These are phyloP conservation scores for Montipora foliosa DNA, from an alignment of 64 coral and sea anemone species.

Conservation along the genomic window DNA sequence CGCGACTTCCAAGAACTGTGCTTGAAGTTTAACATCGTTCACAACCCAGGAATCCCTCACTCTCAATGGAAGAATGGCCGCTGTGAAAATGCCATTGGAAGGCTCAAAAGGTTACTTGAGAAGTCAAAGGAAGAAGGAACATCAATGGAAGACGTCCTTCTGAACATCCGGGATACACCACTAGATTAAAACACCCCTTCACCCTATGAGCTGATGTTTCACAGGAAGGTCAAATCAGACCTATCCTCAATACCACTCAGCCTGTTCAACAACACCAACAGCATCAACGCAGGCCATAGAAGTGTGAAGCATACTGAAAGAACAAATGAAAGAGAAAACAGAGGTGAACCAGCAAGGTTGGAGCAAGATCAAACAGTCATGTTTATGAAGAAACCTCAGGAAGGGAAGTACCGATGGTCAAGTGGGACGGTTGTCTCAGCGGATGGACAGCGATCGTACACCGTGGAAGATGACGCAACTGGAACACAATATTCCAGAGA, in stretches of 20 bases:
- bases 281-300: conserved; percentile 85
- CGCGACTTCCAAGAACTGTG: conserved; percentile 82
- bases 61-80: conserved; percentile 72
- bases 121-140: too few species aligned
- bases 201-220: not conserved
- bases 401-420: conserved; percentile 13
- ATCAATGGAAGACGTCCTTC: conserved; percentile 31
- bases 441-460: too few species aligned
- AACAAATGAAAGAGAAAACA: conserved; percentile 81
- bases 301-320: conserved; percentile 82
- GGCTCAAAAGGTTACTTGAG: conserved; percentile 31
- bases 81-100: conserved; percentile 61
- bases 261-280: conserved; percentile 83
- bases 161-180: conserved; percentile 85
- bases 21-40: conserved; percentile 85
- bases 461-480: too few species aligned
- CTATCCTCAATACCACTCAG: conserved; percentile 65
- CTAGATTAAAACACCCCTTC: conserved; percentile 80
- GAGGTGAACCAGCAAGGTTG: conserved; percentile 83
- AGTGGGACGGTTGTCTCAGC: too few species aligned
- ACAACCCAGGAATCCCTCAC: conserved; percentile 84
- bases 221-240: too few species aligned
- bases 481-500: too few species aligned
- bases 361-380: conserved; percentile 86
- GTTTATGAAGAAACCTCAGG: conserved; percentile 89